Evolutionary conservation across 37 sponge, comb jelly and placozoan genomes (phyloP).

Genomic region (Lycopodina hypogea): DNA sequence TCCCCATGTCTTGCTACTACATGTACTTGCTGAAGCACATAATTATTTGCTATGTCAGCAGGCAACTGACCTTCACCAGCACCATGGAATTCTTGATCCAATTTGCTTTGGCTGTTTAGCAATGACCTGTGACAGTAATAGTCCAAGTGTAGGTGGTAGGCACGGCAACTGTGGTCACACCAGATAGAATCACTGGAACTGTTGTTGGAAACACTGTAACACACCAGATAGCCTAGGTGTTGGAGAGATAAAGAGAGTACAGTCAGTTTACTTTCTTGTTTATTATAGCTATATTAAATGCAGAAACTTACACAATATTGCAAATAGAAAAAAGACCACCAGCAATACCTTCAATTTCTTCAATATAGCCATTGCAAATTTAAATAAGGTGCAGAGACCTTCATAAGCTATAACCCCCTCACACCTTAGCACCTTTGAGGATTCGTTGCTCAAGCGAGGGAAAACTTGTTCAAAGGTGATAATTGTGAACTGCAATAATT

Average conservation of each 20-base stretch:
- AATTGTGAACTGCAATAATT: no score
- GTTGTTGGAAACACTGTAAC: no score
- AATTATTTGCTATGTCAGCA: not conserved
- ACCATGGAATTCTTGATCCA: not conserved
- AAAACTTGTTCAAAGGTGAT: no score
- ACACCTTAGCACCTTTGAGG: no score
- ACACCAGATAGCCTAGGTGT: no score
- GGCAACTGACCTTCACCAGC: slow-evolving; percentile 37
- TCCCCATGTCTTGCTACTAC: slow-evolving; percentile 63
- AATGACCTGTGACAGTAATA: slow-evolving; percentile 44
- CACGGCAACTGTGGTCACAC: slow-evolving; percentile 4
- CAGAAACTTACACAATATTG: slow-evolving; percentile 15
- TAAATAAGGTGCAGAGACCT: no score
- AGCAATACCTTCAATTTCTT: not conserved
- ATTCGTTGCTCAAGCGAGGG: no score
- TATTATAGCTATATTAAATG: no score
- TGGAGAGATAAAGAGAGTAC: no score
- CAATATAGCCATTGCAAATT: not conserved
- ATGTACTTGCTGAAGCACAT: slow-evolving; percentile 45
- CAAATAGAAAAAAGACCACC: not conserved
- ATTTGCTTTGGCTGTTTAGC: not conserved
- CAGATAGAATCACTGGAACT: no score
- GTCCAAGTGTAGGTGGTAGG: slow-evolving; percentile 3
- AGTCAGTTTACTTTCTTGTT: no score
- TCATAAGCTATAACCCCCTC: no score